Evolutionary conservation across 2,797 vertebrate species (phyloP), one percentile per base, ranked within the genome.

Genomic region (Leptatherina wallacei): DNA sequence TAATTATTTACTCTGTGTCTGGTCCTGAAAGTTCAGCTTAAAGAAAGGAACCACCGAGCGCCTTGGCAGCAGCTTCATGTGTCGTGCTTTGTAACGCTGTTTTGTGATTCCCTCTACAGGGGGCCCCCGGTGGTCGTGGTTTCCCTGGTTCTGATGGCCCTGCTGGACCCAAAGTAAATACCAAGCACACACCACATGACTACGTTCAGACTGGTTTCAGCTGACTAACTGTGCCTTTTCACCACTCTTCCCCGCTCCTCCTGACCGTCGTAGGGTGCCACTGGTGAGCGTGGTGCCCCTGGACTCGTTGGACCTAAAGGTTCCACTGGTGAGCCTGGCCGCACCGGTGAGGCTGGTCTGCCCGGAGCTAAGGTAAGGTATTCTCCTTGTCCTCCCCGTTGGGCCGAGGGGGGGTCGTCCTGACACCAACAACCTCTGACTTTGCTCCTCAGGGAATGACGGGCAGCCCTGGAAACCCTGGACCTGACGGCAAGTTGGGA

Each of bases 401-500:
- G 3, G 30, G 30, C 30, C 30, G 30, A 32, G 6, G 30, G 30
- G 30, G 30, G 30, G 30, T 32, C 30, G 3, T 32, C 30, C 30
- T 32, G 30, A 32, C 30, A 32, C 30, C 30, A 32, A 32, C 30
- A 4, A 32, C 30, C 30, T 32, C 71, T 91, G 33, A 85, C 74
- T 79, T 42, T 82, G 47, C 24, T 47, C 32, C 81, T 0, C 84
- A 99, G 98, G 98, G 98, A 94, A 95, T 99, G 93, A 97, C 96
- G 91, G 98, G 98, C 77, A 97, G 97, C 86, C 98, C 98, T 52
- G 98, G 98, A 0, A 95, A 95, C 90, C 96, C 98, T 20, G 98
- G 97, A 36, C 95, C 97, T 10, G 97, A 98, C 30, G 97, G 98
- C 93, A 99, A 99, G 93, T 82, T 90, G 6, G 98, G 98, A 55